A percentile compares a stretch with the other conserved stretches of the same genome.
phyloP scores from a whole-genome alignment of 2,797 vertebrate species.

The Apogon hyalosoma region DNA sequence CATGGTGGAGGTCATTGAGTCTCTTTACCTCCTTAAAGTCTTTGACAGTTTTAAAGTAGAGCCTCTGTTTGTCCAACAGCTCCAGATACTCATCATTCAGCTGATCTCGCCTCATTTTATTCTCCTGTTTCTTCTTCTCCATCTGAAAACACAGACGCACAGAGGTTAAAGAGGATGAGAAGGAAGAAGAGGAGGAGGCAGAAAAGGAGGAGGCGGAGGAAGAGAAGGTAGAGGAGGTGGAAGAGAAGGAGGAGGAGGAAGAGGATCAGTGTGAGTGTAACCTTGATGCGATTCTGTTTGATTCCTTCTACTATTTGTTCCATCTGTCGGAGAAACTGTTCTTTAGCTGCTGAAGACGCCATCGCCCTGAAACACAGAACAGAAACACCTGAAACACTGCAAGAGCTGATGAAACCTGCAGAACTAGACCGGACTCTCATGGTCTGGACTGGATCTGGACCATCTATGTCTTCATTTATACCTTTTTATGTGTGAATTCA shows the following conservation, averaged over 20 bases:
- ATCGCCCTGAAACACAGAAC: constrained; percentile 88
- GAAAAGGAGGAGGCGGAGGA: too few species aligned
- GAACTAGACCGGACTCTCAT: not conserved
- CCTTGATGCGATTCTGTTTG: constrained; percentile 96
- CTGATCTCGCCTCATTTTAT: constrained; percentile 98
- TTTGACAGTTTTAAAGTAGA: constrained; percentile 99
- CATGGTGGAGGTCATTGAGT: too few species aligned
- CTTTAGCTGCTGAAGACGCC: constrained; percentile 92
- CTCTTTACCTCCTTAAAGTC: constrained; percentile 96
- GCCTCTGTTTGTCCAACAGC: constrained; percentile 94
- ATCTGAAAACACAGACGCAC: constrained; percentile 80
- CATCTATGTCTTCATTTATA: too few species aligned
- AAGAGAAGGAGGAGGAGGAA: too few species aligned
- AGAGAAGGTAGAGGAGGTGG: too few species aligned
- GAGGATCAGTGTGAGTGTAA: constrained; percentile 47
- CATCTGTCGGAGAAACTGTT: constrained; percentile 98
- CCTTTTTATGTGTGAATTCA: too few species aligned
- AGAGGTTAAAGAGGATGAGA: not conserved
- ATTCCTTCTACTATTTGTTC: constrained; percentile 99
- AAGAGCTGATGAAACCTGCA: not conserved
- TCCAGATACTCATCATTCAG: constrained; percentile 97
- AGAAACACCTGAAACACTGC: not conserved
- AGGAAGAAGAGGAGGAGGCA: too few species aligned
- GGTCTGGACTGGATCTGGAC: not conserved
- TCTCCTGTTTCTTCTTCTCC: constrained; percentile 99